Percentiles rank a stretch among this genome's conserved stretches.
These are phyloP conservation scores for Lissonota sp. DNA, from an alignment of 2,888 invertebrate genomes.

Conservation along the genomic window DNA sequence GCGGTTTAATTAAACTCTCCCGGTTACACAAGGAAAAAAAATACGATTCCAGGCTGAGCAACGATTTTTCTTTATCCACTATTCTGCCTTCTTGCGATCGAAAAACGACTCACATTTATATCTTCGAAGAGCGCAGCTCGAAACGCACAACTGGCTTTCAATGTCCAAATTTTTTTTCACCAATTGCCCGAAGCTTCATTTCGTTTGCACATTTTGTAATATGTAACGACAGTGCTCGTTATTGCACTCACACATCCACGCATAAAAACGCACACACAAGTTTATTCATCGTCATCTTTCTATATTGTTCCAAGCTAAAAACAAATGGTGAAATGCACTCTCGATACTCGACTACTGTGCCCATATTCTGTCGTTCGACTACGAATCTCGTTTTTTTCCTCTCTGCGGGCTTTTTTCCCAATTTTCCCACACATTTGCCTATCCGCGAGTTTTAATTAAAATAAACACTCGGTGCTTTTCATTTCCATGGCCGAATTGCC, in stretches of 20 bases:
- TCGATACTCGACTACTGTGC: constrained; percentile 46
- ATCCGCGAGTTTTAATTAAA: constrained; percentile 61
- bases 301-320: constrained; percentile 15
- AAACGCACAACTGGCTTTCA: not conserved
- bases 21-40: constrained; percentile 28
- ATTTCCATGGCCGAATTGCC: constrained; percentile 39
- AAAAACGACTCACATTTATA: constrained; percentile 23
- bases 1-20: constrained; percentile 79
- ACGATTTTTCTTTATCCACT: constrained; percentile 17
- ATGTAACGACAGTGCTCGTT: not conserved
- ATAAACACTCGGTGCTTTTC: constrained; percentile 55
- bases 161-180: not conserved
- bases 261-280: not conserved
- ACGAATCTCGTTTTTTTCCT: constrained; percentile 2
- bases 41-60: constrained; percentile 9
- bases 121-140: constrained; percentile 1
- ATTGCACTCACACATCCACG: not conserved
- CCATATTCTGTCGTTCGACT: constrained; percentile 6
- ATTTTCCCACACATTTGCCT: constrained; percentile 29
- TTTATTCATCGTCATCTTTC: constrained; percentile 14
- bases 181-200: constrained; percentile 18
- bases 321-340: constrained; percentile 38
- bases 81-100: constrained; percentile 23
- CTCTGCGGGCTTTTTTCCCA: constrained; percentile 11
- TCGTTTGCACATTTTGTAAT: constrained; percentile 13